Conservation (phyloP, 2,113 vertebrate genomes). For the Neomonachus schauinslandi region DNA sequence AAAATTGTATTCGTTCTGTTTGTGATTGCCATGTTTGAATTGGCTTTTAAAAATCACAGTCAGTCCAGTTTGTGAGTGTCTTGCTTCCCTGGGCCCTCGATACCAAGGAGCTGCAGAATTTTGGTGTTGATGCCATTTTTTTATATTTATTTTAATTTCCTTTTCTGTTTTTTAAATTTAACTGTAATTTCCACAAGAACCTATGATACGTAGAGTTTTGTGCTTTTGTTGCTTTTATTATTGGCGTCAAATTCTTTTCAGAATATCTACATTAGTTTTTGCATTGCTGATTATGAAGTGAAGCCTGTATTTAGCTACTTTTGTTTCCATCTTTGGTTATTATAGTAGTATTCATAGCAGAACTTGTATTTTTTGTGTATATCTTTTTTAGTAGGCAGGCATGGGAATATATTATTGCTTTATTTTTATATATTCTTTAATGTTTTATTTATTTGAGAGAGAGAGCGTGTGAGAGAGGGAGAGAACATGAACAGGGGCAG, state of each 20-base stretch:
- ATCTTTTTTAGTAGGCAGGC: neutral
- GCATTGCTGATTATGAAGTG: neutral
- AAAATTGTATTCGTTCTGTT: neutral
- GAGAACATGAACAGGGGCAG: no score
- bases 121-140: neutral
- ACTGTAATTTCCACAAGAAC: neutral
- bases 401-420: neutral
- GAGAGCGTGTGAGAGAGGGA: no score
- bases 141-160: neutral
- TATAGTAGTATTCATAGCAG: neutral
- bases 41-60: neutral
- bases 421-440: neutral
- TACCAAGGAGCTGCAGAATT: neutral
- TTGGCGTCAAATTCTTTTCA: neutral
- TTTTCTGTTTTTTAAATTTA: neutral
- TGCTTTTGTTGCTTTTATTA: slow-evolving; percentile 26
- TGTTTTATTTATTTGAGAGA: neutral
- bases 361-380: neutral
- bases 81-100: neutral
- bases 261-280: neutral
- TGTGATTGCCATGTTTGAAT: neutral
- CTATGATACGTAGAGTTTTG: neutral
- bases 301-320: neutral
- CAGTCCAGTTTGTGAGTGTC: neutral
- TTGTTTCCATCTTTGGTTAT: neutral